Percentiles rank a stretch among this genome's conserved stretches.
phyloP scores from a whole-genome alignment of 2,797 vertebrate genomes.

The Arvicola amphibius region DNA sequence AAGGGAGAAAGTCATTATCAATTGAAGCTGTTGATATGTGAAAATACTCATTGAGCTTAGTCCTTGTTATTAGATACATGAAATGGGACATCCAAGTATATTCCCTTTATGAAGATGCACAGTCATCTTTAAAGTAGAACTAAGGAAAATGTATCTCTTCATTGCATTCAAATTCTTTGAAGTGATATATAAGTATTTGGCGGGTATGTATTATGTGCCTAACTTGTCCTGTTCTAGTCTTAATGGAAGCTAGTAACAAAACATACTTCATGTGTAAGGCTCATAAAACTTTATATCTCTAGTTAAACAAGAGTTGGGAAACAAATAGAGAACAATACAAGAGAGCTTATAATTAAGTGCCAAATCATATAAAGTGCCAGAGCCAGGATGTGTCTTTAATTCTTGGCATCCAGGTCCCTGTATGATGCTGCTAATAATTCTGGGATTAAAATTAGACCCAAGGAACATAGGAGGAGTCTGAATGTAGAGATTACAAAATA shows the following conservation, averaged over 20 bases:
- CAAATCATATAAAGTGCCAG: constrained; percentile 77
- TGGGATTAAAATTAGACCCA: constrained; percentile 68
- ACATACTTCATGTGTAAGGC: constrained; percentile 54
- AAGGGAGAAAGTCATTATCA: constrained; percentile 64
- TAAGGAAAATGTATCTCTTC: constrained; percentile 63
- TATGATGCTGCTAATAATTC: constrained; percentile 79
- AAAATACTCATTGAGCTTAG: constrained; percentile 69
- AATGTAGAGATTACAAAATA: constrained; percentile 79
- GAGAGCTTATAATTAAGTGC: constrained; percentile 80
- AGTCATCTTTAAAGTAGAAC: constrained; percentile 64
- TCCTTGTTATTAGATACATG: constrained; percentile 66
- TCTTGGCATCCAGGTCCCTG: constrained; percentile 72
- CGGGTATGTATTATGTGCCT: constrained; percentile 67
- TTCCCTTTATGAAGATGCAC: constrained; percentile 54
- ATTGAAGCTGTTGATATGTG: constrained; percentile 65
- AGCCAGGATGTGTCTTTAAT: constrained; percentile 78
- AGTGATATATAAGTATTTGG: constrained; percentile 64
- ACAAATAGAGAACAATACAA: constrained; percentile 70
- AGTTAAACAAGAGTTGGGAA: constrained; percentile 81
- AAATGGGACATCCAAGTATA: constrained; percentile 65
- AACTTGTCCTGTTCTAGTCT: constrained; percentile 68
- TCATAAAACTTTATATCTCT: constrained; percentile 72
- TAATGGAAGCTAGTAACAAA: constrained; percentile 72
- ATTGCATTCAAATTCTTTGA: constrained; percentile 61
- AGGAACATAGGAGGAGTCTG: constrained; percentile 76